These are phyloP conservation scores for Clistopyga incitator DNA, from an alignment of 2,888 invertebrate genomes.

Conservation along the genomic window DNA sequence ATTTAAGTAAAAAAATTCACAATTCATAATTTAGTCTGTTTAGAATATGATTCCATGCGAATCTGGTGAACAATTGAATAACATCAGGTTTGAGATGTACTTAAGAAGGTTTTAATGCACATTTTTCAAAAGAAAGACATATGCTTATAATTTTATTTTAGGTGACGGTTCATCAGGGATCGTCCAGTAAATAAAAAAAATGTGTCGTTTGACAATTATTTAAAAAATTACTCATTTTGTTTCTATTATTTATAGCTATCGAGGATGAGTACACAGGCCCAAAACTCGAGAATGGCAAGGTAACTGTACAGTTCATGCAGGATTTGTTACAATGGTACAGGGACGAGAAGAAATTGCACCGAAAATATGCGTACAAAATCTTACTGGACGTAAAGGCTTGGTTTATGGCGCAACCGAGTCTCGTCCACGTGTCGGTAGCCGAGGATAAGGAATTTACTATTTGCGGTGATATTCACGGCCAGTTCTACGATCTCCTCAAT, in stretches of 20 bases:
- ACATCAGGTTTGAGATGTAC: no score
- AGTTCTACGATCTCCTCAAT: constrained; percentile 99
- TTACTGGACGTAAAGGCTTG: constrained; percentile 94
- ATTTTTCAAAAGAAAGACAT: no score
- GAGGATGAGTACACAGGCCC: constrained; percentile 98
- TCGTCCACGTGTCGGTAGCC: constrained; percentile 95
- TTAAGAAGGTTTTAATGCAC: no score
- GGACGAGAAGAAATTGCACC: constrained; percentile 96
- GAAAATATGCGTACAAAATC: constrained; percentile 99
- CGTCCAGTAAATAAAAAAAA: background rate
- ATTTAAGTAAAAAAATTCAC: no score
- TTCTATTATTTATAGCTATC: constrained; percentile 88
- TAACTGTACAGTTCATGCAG: constrained; percentile 95
- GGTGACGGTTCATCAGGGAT: no score
- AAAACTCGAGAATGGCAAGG: constrained; percentile 93
- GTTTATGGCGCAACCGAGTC: constrained; percentile 93
- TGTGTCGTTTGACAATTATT: background rate
- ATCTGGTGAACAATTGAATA: no score
- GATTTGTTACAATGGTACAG: constrained; percentile 96
- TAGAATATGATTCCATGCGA: no score
- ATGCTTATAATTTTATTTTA: no score
- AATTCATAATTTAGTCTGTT: no score
- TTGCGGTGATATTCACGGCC: constrained; percentile 99
- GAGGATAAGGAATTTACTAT: constrained; percentile 97
- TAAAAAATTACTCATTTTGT: no score